These are phyloP conservation scores for Drosophila demipolita DNA, from an alignment of 2,888 invertebrate species.

Conservation along the genomic window DNA sequence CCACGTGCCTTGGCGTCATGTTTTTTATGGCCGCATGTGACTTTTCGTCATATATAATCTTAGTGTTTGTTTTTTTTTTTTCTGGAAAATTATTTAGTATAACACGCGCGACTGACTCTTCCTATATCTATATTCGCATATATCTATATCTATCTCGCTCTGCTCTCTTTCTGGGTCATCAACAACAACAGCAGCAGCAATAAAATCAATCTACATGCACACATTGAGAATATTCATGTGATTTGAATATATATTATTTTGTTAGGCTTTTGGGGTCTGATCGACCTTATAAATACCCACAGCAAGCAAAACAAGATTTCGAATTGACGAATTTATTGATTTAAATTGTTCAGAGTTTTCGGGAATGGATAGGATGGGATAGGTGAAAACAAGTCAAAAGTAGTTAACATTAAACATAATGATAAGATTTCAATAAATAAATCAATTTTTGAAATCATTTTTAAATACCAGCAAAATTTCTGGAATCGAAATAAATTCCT, in stretches of 20 bases:
- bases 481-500: neutral
- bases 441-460: neutral
- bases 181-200: slow-evolving; percentile 44
- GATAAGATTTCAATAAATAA: neutral
- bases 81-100: slow-evolving; percentile 53
- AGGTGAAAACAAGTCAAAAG: neutral
- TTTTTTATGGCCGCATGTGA: slow-evolving; percentile 48
- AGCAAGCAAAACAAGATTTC: neutral
- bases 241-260: slow-evolving; percentile 45
- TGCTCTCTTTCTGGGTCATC: slow-evolving; percentile 15
- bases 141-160: slow-evolving; percentile 13
- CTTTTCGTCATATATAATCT: slow-evolving; percentile 28
- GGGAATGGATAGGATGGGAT: neutral
- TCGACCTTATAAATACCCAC: slow-evolving; percentile 19
- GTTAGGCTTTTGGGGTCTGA: neutral
- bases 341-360: slow-evolving; percentile 13
- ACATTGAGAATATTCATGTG: slow-evolving; percentile 75
- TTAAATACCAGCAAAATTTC: too few relatives aligned
- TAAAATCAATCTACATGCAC: slow-evolving; percentile 72
- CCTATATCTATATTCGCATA: slow-evolving; percentile 6
- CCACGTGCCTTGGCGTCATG: slow-evolving; percentile 39
- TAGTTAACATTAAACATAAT: neutral
- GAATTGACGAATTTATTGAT: neutral
- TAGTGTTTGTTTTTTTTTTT: slow-evolving; percentile 4
- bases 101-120: slow-evolving; percentile 53